These are phyloP conservation scores for Rhabditoides inermis DNA, from an alignment of 2,888 invertebrate species.

Conservation along the genomic window DNA sequence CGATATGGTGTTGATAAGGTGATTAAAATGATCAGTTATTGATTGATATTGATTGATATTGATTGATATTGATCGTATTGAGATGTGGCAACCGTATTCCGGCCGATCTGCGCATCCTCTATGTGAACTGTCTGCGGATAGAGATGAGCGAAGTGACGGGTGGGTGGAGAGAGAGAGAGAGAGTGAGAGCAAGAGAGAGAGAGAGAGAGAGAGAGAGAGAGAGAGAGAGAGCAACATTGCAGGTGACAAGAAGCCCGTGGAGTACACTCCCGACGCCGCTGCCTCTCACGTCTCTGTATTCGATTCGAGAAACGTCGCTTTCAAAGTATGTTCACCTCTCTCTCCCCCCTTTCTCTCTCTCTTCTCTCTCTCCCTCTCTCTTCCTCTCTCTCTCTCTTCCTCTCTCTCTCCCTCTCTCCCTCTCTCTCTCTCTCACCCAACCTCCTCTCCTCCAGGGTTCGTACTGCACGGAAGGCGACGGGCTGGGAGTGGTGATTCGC, in stretches of 20 bases:
- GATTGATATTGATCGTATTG: constrained; percentile 5
- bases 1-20: constrained; percentile 48
- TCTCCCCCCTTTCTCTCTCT: too few relatives aligned
- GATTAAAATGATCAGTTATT: background rate
- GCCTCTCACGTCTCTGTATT: constrained; percentile 37
- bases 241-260: constrained; percentile 24
- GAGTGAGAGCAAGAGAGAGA: too few relatives aligned
- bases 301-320: constrained; percentile 45
- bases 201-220: too few relatives aligned
- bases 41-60: background rate
- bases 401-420: too few relatives aligned
- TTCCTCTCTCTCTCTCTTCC: too few relatives aligned
- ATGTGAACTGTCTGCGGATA: constrained; percentile 47
- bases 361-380: too few relatives aligned
- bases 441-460: constrained; percentile 20
- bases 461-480: constrained; percentile 49
- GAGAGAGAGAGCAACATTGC: too few relatives aligned
- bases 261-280: constrained; percentile 35
- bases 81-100: constrained; percentile 48
- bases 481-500: constrained; percentile 44
- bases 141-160: constrained; percentile 45
- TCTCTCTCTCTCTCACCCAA: too few relatives aligned
- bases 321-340: constrained; percentile 31
- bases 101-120: constrained; percentile 49
- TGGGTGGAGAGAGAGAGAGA: too few relatives aligned